Percentiles rank a stretch among this genome's conserved stretches.
phyloP scores from a whole-genome alignment of 2,888 invertebrate species.

The Neoitamus cyanurus region DNA sequence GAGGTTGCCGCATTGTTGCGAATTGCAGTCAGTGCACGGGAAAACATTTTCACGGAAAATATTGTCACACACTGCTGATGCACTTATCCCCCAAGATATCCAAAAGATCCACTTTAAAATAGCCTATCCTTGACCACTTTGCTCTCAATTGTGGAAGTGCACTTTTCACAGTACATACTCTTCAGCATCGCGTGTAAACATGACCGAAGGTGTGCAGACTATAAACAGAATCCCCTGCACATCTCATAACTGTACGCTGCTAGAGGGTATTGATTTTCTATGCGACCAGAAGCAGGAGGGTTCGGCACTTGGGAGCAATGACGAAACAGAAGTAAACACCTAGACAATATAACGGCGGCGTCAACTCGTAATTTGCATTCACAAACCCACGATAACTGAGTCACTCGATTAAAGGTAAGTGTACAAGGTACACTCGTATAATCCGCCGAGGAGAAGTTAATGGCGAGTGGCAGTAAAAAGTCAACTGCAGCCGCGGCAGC shows the following conservation, averaged over 20 bases:
- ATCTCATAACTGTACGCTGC: neutral
- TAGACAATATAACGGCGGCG: neutral
- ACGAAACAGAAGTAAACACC: neutral
- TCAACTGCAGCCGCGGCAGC: slow-evolving; percentile 2
- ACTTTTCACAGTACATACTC: neutral
- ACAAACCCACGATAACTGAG: neutral
- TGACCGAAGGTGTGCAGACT: neutral
- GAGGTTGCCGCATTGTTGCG: slow-evolving; percentile 46
- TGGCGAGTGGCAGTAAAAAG: neutral
- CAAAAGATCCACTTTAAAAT: neutral
- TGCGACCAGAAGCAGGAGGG: neutral
- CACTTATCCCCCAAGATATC: neutral
- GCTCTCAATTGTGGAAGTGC: neutral
- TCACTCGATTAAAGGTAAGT: neutral
- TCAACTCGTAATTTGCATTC: neutral
- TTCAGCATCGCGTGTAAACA: neutral
- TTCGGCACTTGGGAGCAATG: neutral
- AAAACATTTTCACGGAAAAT: slow-evolving; percentile 49
- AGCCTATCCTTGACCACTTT: neutral
- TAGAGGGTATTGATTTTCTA: neutral
- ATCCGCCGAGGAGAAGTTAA: neutral
- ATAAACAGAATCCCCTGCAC: neutral
- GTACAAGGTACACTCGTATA: neutral
- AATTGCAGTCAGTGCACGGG: slow-evolving; percentile 52
- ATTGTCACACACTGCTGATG: neutral